A percentile compares a stretch with the other conserved stretches of the same genome.
These are phyloP conservation scores for Nycteola revayana DNA, from an alignment of 2,888 invertebrate genomes.

Conservation along the genomic window DNA sequence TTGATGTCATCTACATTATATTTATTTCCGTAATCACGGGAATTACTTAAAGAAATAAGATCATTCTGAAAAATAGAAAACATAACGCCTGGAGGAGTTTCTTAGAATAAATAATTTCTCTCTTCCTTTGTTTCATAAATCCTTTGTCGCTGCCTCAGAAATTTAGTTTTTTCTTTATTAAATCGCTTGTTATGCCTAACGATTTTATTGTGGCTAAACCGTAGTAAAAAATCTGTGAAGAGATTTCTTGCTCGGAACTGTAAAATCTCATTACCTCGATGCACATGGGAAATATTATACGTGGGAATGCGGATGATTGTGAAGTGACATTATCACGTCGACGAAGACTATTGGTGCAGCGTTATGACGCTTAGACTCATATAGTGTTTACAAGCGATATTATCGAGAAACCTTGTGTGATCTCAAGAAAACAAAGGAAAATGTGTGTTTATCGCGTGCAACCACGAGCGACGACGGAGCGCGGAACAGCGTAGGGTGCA, in stretches of 20 bases:
- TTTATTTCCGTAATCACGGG: conserved; percentile 29
- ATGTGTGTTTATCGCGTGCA: conserved; percentile 37
- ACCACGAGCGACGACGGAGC: conserved; percentile 9
- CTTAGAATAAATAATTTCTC: conserved; percentile 32
- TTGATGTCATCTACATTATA: conserved; percentile 24
- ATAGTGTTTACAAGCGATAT: conserved; percentile 21
- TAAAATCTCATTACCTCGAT: conserved; percentile 43
- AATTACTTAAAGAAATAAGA: conserved; percentile 29
- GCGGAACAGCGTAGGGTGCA: conserved; percentile 12
- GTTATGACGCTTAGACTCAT: conserved; percentile 14
- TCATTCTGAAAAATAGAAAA: conserved; percentile 23
- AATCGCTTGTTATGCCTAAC: conserved; percentile 38
- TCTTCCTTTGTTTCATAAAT: conserved; percentile 38
- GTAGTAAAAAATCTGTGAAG: conserved; percentile 19
- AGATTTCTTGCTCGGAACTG: conserved; percentile 34
- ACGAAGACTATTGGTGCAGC: conserved; percentile 37
- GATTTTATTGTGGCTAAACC: conserved; percentile 20
- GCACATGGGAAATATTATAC: conserved; percentile 53
- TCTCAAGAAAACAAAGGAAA: conserved; percentile 52
- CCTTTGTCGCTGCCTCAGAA: conserved; percentile 35
- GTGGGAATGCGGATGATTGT: conserved; percentile 54
- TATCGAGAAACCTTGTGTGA: conserved; percentile 40
- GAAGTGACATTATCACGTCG: conserved; percentile 46
- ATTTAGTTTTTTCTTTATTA: conserved; percentile 34
- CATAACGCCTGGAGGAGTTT: conserved; percentile 19